Conservation (phyloP, 2,113 vertebrate genomes). For the Thomomys bottae region DNA sequence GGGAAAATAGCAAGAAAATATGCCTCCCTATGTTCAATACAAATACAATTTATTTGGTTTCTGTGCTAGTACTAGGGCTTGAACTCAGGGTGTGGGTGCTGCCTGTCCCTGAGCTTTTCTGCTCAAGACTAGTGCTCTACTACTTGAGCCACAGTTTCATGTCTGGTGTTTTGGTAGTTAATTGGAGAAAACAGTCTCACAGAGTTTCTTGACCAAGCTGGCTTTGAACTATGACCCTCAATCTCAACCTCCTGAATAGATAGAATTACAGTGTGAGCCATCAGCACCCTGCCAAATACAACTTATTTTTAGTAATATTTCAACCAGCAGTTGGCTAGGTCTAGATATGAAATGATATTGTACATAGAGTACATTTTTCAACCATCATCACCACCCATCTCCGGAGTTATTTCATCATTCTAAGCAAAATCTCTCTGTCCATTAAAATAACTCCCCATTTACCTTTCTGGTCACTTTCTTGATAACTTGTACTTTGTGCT, state of each 20-base stretch:
- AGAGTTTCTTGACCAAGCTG: too few relatives aligned
- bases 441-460: background rate
- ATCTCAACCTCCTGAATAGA: too few relatives aligned
- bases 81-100: too few relatives aligned
- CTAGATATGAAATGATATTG: background rate
- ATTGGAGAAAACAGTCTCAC: too few relatives aligned
- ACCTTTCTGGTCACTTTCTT: background rate
- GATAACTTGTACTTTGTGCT: background rate
- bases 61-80: too few relatives aligned
- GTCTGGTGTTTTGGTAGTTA: too few relatives aligned
- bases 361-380: conserved; percentile 29
- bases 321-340: background rate
- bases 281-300: background rate
- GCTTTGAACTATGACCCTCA: too few relatives aligned
- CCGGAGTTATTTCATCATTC: background rate
- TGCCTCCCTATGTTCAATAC: background rate
- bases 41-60: background rate
- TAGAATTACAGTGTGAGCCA: too few relatives aligned
- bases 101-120: too few relatives aligned
- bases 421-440: background rate
- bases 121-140: too few relatives aligned
- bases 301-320: background rate
- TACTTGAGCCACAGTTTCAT: too few relatives aligned
- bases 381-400: background rate
- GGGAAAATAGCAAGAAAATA: background rate